These are phyloP conservation scores for Chamaea fasciata DNA, from an alignment of 2,113 vertebrate species.

Conservation along the genomic window DNA sequence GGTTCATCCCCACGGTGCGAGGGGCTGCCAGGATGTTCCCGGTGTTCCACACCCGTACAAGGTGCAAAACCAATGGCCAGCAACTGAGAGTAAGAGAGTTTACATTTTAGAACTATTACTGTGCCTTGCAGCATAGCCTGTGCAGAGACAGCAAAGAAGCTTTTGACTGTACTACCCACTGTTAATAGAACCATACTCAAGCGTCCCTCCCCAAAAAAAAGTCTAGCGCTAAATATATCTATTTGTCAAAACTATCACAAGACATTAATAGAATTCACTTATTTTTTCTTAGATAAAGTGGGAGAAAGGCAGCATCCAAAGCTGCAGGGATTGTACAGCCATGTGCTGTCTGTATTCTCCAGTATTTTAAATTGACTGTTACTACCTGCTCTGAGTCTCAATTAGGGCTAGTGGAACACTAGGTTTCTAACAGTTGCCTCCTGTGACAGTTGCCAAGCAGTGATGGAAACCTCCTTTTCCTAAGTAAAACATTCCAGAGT, in stretches of 20 bases:
- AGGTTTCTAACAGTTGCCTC: neutral
- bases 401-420: neutral
- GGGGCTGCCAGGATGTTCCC: neutral
- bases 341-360: neutral
- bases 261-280: neutral
- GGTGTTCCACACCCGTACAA: neutral
- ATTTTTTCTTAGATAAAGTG: neutral
- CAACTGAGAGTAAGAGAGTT: neutral
- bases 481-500: neutral
- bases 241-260: neutral
- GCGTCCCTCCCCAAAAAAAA: neutral
- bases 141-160: neutral
- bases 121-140: neutral
- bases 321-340: neutral
- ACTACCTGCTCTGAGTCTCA: neutral
- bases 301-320: neutral
- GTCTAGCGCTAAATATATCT: neutral
- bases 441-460: neutral
- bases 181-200: neutral
- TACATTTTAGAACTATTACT: neutral
- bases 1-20: neutral
- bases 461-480: neutral
- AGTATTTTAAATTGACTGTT: neutral
- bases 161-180: neutral
- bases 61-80: neutral